Evolutionary conservation across 2,113 vertebrate species (phyloP), one percentile per base, ranked within the genome.

Genomic region (Cettia cetti): DNA sequence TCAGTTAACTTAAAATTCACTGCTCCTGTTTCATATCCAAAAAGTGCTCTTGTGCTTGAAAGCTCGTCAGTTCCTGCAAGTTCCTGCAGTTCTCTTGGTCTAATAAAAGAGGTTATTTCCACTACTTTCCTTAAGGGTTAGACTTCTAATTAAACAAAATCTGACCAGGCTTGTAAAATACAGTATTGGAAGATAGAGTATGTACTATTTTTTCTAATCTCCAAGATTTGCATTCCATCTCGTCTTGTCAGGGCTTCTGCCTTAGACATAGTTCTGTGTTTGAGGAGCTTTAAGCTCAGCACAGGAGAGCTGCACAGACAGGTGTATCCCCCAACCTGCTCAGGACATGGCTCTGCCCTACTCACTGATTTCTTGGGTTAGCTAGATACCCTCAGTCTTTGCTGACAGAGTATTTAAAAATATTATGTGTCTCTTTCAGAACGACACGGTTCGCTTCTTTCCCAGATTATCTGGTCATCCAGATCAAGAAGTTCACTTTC

Each of bases 401-500:
- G 50, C 71, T 77, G 79, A 30, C 21, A 11, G 49, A 69, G 50
- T 60, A 66, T 63, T 53, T 56, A 14, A 23, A 65, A 66, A 27
- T 24, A 18, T 28, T 56, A 2, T 7, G 6, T 56, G 7, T 93
- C 57, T 90, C 74, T 94, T 94, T 59, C 97, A 99, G 99, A 98
- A 99, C 98, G 5, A 99, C 99, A 27, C 98, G 99, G 37, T 99
- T 99, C 88, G 99, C 99, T 96, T 99, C 99, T 79, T 99, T 99
- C 97, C 99, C 99, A 0, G 99, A 99, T 97, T 99, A 99, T 97
- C 98, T 99, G 96, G 99, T 99, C 87, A 99, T 99, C 96, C 99
- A 99, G 97, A 99, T 99, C 94, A 99, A 99, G 98, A 99, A 99
- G 95, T 99, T 99, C 96, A 99, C 99, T 71, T 99, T 99, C 16